Evolutionary conservation across 2,797 vertebrate genomes (phyloP).

Genomic region (Cheirogaleus major): DNA sequence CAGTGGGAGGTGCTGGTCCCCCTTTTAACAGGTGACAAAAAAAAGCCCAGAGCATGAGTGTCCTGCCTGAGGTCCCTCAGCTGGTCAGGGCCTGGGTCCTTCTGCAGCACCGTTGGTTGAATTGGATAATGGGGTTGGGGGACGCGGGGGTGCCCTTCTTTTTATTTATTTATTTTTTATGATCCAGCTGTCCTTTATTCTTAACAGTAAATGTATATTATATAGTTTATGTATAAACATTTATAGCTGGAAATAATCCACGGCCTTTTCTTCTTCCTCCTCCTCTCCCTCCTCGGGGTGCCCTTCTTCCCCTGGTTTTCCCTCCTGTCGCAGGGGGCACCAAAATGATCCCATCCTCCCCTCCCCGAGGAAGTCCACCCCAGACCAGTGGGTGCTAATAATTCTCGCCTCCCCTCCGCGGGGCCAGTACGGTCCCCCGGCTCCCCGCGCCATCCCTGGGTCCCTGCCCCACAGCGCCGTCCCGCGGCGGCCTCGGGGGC

Average conservation of each 20-base stretch:
- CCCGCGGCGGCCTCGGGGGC: not conserved
- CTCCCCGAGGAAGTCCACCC: not conserved
- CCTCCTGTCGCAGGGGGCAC: not conserved
- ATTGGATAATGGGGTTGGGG: no score
- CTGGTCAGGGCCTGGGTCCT: not conserved
- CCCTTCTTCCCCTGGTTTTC: not conserved
- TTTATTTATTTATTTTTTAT: no score
- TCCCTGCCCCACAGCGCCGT: conserved; percentile 4
- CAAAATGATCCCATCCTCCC: not conserved
- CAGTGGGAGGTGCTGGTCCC: not conserved
- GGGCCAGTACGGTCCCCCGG: rapidly evolving
- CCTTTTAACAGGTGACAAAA: not conserved
- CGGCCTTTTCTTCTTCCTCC: no score
- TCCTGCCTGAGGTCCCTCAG: not conserved
- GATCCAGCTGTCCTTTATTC: no score
- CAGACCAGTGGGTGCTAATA: not conserved
- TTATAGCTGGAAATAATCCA: no score
- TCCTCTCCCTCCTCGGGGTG: no score
- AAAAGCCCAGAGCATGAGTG: not conserved
- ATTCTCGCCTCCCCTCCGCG: not conserved
- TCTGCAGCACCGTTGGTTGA: not conserved
- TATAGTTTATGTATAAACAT: no score
- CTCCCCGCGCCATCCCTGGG: not conserved
- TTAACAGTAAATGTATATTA: no score
- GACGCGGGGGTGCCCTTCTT: not conserved